phyloP scores from a whole-genome alignment of 2,797 vertebrate species.

The Arvicola amphibius region DNA sequence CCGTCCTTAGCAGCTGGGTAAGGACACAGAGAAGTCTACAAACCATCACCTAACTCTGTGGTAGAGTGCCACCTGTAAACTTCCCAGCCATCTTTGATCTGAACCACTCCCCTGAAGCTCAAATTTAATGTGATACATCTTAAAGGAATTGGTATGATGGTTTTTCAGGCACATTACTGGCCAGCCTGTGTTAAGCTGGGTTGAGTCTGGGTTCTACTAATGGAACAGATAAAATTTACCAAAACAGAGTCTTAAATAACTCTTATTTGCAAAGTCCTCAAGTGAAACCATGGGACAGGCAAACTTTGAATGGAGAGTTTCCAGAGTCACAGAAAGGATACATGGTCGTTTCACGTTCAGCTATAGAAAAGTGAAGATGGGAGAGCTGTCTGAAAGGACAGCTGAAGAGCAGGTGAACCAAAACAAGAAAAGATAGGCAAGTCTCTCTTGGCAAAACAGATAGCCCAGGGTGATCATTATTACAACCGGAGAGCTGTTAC shows the following conservation, averaged over 20 bases:
- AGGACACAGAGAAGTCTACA: not conserved
- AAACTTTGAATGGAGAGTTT: slow-evolving; percentile 53
- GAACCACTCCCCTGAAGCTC: not conserved
- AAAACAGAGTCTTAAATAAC: not conserved
- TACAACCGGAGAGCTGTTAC: slow-evolving; percentile 70
- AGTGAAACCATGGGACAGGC: not conserved
- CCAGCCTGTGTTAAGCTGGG: not conserved
- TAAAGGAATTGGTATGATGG: not conserved
- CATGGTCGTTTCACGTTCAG: slow-evolving; percentile 19
- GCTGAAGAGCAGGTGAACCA: slow-evolving; percentile 78
- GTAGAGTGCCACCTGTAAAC: slow-evolving; percentile 13
- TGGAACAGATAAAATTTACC: not conserved
- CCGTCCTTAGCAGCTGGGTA: not conserved
- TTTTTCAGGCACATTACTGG: not conserved
- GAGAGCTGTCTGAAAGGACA: slow-evolving; percentile 54
- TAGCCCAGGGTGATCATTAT: slow-evolving; percentile 73
- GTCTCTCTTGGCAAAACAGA: slow-evolving; percentile 78
- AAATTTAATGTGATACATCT: not conserved
- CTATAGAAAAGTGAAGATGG: slow-evolving; percentile 9
- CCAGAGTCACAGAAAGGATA: slow-evolving; percentile 41
- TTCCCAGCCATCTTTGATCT: not conserved
- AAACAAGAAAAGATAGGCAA: slow-evolving; percentile 27
- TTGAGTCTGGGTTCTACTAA: not conserved
- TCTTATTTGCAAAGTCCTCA: not conserved
- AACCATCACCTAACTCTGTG: not conserved